Percentiles rank a stretch among this genome's conserved stretches.
phyloP scores from a whole-genome alignment of 2,113 vertebrate genomes.

The Myrmecobius fasciatus region DNA sequence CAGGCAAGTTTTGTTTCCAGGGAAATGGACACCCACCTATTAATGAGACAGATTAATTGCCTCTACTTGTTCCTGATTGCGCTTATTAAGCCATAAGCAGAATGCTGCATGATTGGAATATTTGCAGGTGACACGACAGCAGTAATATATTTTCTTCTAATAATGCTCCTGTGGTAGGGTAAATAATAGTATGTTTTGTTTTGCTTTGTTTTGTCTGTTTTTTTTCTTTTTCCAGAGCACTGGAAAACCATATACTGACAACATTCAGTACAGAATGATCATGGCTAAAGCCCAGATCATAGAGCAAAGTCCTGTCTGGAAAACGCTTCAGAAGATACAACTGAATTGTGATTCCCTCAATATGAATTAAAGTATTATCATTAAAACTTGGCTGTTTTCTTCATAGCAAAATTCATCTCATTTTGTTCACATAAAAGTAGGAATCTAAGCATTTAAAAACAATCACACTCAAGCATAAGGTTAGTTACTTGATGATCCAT shows the following conservation, averaged over 20 bases:
- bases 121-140: slow-evolving; percentile 32
- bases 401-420: background rate
- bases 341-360: slow-evolving; percentile 65
- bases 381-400: slow-evolving; percentile 16
- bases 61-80: background rate
- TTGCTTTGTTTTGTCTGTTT: slow-evolving; percentile 56
- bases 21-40: background rate
- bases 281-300: slow-evolving; percentile 87
- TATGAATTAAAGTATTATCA: slow-evolving; percentile 53
- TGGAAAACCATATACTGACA: slow-evolving; percentile 88
- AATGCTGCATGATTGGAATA: background rate
- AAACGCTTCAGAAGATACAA: slow-evolving; percentile 86
- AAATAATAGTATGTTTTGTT: slow-evolving; percentile 51
- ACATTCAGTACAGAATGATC: slow-evolving; percentile 86
- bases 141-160: slow-evolving; percentile 22
- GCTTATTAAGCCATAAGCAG: background rate
- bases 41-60: background rate
- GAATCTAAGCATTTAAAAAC: background rate
- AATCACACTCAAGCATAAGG: slow-evolving; percentile 47
- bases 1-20: background rate
- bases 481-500: background rate
- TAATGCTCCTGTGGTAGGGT: background rate
- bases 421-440: slow-evolving; percentile 47
- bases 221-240: slow-evolving; percentile 85
- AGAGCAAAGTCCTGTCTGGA: slow-evolving; percentile 90